Evolutionary conservation across 2,888 invertebrate species (phyloP).

Genomic region (Teleogryllus oceanicus): DNA sequence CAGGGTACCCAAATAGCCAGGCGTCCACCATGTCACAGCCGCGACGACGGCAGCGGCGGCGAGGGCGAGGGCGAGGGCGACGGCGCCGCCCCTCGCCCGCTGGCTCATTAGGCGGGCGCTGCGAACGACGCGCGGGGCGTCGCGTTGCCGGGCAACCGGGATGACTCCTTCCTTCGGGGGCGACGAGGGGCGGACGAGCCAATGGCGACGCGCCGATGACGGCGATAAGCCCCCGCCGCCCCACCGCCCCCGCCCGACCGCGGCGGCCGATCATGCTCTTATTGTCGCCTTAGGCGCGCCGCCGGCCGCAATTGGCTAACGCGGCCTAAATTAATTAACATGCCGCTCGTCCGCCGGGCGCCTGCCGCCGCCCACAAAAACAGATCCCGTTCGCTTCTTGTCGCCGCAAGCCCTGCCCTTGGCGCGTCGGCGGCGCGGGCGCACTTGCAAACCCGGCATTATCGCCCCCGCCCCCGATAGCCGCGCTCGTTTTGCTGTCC

Average conservation of each 20-base stretch:
- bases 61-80: too few relatives aligned
- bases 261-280: background rate
- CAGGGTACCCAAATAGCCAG: too few relatives aligned
- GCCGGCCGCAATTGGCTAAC: background rate
- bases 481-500: too few relatives aligned
- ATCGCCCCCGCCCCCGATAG: background rate
- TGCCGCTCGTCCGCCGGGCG: background rate
- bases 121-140: background rate
- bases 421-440: background rate
- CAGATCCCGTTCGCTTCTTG: background rate
- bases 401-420: background rate
- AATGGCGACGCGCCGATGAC: background rate
- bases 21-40: too few relatives aligned
- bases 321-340: slow-evolving; percentile 18
- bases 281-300: background rate
- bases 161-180: background rate
- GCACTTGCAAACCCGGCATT: background rate
- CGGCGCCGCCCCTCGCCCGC: too few relatives aligned
- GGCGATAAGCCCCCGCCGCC: background rate
- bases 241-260: too few relatives aligned
- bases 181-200: background rate
- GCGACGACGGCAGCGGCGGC: too few relatives aligned
- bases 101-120: background rate
- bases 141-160: background rate
- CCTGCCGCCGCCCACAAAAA: background rate